phyloP scores from a whole-genome alignment of 2,888 invertebrate species.

The Artemia sp. region DNA sequence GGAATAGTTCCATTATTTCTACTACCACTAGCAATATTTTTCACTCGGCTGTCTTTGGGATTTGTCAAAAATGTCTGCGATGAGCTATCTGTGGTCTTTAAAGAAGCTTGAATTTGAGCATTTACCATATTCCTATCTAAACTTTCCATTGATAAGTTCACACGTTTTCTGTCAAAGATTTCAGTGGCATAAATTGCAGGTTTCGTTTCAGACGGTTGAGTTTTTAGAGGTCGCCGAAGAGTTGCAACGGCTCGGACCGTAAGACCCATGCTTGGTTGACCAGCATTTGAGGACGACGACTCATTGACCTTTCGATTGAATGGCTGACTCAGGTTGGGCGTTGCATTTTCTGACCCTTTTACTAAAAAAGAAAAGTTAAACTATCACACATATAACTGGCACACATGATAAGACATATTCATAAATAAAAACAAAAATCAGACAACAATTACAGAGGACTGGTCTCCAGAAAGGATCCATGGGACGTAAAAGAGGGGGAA shows the following conservation, averaged over 20 bases:
- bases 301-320: conserved; percentile 23
- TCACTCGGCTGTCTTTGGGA: background rate
- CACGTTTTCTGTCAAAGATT: background rate
- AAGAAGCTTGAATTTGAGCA: conserved; percentile 2
- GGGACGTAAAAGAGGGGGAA: no score
- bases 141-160: conserved; percentile 11
- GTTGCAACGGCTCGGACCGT: conserved; percentile 22
- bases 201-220: background rate
- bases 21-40: background rate
- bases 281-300: background rate
- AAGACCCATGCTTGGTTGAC: conserved; percentile 4
- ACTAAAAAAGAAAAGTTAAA: no score
- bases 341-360: conserved; percentile 14
- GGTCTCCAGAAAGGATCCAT: no score
- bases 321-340: conserved; percentile 23
- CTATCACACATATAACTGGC: no score
- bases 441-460: no score
- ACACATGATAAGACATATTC: no score
- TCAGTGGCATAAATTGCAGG: background rate
- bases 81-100: background rate
- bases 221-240: conserved; percentile 19
- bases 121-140: conserved; percentile 1
- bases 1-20: background rate
- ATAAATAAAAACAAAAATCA: no score
- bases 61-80: background rate